These are phyloP conservation scores for Pocillopora verrucosa DNA, from an alignment of 64 coral and sea anemone genomes.

Conservation along the genomic window DNA sequence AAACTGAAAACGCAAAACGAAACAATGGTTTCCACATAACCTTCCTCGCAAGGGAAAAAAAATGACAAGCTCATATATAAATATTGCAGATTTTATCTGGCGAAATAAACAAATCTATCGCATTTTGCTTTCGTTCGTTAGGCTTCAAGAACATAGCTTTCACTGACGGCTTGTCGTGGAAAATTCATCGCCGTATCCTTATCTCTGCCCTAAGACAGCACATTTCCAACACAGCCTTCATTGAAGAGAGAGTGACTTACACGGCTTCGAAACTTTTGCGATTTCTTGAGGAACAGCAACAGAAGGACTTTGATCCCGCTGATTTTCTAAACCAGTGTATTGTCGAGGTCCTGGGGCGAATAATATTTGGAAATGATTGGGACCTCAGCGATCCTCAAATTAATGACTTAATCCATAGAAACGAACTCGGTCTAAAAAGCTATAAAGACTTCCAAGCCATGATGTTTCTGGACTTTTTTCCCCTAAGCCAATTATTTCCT, in stretches of 20 bases:
- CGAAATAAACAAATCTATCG: background rate
- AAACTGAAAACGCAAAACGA: no score
- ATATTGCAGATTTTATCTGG: no score
- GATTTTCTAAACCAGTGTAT: constrained; percentile 7
- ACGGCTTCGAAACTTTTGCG: background rate
- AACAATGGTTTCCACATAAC: no score
- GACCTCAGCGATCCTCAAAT: constrained; percentile 6
- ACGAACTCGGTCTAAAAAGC: background rate
- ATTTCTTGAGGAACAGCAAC: constrained; percentile 26
- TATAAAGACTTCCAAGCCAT: background rate
- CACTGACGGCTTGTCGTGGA: background rate
- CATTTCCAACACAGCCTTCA: constrained; percentile 13
- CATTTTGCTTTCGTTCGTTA: background rate
- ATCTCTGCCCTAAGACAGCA: constrained; percentile 32
- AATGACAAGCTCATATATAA: no score
- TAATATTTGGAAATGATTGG: constrained; percentile 41
- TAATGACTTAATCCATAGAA: background rate
- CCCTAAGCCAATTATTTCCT: constrained; percentile 23
- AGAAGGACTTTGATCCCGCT: constrained; percentile 23
- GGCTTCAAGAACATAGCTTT: background rate
- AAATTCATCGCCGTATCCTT: background rate
- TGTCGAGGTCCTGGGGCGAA: constrained; percentile 18
- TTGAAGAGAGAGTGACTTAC: constrained; percentile 28
- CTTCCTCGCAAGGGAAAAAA: no score
- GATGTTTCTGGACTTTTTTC: constrained; percentile 17